phyloP scores from a whole-genome alignment of 2,888 invertebrate genomes.

The Dicyrtomina minuta region DNA sequence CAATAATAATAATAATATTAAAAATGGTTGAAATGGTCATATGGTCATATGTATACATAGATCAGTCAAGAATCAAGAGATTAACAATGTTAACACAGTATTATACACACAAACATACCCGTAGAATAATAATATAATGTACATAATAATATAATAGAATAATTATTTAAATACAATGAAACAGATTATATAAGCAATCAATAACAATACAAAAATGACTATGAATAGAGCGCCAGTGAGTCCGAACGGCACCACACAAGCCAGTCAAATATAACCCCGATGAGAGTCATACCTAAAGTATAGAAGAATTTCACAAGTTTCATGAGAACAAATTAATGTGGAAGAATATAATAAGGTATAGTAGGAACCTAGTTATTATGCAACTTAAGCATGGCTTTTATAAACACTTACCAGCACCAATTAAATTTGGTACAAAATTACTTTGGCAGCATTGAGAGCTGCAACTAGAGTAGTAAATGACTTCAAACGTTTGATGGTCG shows the following conservation, averaged over 20 bases:
- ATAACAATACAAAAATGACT: not conserved
- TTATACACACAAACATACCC: not conserved
- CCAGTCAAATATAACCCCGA: slow-evolving; percentile 22
- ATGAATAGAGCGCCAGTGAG: no score
- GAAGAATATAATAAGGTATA: no score
- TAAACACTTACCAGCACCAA: slow-evolving; percentile 23
- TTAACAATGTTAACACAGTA: no score
- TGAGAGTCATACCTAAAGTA: slow-evolving; percentile 10
- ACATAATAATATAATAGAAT: not conserved
- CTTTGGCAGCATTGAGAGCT: slow-evolving; percentile 13
- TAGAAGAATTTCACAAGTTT: no score
- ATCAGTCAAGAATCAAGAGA: not conserved
- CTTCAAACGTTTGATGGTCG: not conserved
- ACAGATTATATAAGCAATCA: not conserved
- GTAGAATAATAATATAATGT: not conserved
- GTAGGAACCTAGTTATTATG: not conserved
- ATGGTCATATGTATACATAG: not conserved
- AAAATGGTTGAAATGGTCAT: no score
- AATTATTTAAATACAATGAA: not conserved
- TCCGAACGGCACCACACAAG: slow-evolving; percentile 5
- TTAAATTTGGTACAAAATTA: slow-evolving; percentile 19
- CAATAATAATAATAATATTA: no score
- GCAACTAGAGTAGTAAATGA: slow-evolving; percentile 10
- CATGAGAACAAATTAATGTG: no score
- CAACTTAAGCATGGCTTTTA: no score